phyloP scores from a whole-genome alignment of 2,888 invertebrate species.

The Graphium colonna region DNA sequence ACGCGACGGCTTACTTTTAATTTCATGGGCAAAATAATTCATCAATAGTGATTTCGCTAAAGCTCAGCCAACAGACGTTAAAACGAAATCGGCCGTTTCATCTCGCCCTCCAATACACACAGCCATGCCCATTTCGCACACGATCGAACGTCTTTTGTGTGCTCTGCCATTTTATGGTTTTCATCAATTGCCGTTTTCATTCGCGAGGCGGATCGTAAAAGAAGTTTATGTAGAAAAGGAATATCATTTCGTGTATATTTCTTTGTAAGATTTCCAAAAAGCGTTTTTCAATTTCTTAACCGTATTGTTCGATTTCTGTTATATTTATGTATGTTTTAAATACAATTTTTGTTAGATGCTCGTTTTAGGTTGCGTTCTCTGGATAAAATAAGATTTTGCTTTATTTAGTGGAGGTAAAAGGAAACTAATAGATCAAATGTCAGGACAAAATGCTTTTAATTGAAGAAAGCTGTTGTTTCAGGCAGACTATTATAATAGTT shows the following conservation, averaged over 20 bases:
- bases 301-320: constrained; percentile 6
- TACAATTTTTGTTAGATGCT: no score
- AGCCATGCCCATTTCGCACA: constrained; percentile 25
- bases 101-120: constrained; percentile 18
- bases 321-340: no score
- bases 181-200: constrained; percentile 30
- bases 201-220: constrained; percentile 25
- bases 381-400: no score
- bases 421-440: no score
- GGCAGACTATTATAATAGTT: no score
- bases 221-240: constrained; percentile 19
- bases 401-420: no score
- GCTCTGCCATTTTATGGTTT: constrained; percentile 28
- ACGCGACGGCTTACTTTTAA: background rate
- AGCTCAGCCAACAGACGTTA: constrained; percentile 16
- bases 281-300: constrained; percentile 16
- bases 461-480: no score
- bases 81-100: constrained; percentile 21
- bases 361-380: no score
- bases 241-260: constrained; percentile 18
- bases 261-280: constrained; percentile 16
- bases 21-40: background rate
- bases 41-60: background rate
- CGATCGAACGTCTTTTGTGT: constrained; percentile 27
- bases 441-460: no score